Evolutionary conservation across 2,797 vertebrate genomes (phyloP).

Genomic region (Pipistrellus pygmaeus): DNA sequence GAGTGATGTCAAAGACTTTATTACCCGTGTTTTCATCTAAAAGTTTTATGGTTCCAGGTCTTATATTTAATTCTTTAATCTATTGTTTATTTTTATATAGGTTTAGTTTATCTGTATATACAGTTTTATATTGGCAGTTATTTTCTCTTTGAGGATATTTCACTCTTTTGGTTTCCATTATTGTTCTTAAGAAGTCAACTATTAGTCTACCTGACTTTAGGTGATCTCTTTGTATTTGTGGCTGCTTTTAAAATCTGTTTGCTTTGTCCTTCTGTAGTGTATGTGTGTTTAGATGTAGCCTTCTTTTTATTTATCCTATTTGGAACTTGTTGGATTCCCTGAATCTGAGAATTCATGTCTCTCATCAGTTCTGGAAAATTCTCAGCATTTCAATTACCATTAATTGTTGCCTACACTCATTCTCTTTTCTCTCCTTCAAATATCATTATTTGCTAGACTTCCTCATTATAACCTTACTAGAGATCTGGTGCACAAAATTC

Average conservation of each 20-base stretch:
- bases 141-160: conserved; percentile 5
- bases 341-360: conserved; percentile 44
- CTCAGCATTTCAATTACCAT: not conserved
- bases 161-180: not conserved
- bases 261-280: not conserved
- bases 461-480: not conserved
- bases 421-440: conserved; percentile 2
- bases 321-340: not conserved
- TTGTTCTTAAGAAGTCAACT: not conserved
- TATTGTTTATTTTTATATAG: not conserved
- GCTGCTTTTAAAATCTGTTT: not conserved
- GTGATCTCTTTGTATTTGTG: not conserved
- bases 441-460: not conserved
- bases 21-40: not conserved
- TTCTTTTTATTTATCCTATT: conserved; percentile 34
- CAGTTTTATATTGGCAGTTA: not conserved
- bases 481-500: no score
- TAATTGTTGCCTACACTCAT: not conserved
- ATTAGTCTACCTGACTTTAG: not conserved
- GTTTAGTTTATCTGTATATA: not conserved
- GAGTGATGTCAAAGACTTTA: not conserved
- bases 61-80: not conserved
- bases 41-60: not conserved
- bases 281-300: not conserved
- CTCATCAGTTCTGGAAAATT: not conserved